A percentile compares a stretch with the other conserved stretches of the same genome.
phyloP scores from a whole-genome alignment of 2,797 vertebrate species.

The Toxotes lorentzi region DNA sequence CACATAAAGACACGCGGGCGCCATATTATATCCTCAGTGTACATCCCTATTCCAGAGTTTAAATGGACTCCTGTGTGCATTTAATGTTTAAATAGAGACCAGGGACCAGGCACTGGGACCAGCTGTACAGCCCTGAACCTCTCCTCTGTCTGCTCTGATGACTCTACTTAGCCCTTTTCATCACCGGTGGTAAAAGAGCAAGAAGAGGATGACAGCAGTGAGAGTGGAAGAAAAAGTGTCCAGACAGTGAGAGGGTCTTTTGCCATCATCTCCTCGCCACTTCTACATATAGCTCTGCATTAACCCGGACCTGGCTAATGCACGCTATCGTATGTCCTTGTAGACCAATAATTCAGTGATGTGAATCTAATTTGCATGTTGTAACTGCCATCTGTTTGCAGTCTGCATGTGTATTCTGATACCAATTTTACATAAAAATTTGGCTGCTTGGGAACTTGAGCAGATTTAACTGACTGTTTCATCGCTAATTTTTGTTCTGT shows the following conservation, averaged over 20 bases:
- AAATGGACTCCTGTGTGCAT: slow-evolving; percentile 41
- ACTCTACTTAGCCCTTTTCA: slow-evolving; percentile 37
- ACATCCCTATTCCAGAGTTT: slow-evolving; percentile 28
- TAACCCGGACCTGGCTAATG: slow-evolving; percentile 19
- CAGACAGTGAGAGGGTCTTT: slow-evolving; percentile 2
- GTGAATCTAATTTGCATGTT: slow-evolving; percentile 56
- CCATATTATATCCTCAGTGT: slow-evolving; percentile 13
- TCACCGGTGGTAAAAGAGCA: slow-evolving; percentile 52
- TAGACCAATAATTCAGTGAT: slow-evolving; percentile 47
- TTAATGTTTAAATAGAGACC: slow-evolving; percentile 51
- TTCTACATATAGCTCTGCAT: slow-evolving; percentile 29
- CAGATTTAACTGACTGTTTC: slow-evolving; percentile 55
- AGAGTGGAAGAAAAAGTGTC: slow-evolving; percentile 40
- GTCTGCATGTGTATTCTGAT: slow-evolving; percentile 45
- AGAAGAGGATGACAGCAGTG: slow-evolving; percentile 29
- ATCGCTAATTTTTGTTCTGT: slow-evolving; percentile 49
- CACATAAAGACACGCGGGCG: slow-evolving; percentile 15
- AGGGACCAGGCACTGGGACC: slow-evolving; percentile 43
- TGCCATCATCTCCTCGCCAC: slow-evolving; percentile 7
- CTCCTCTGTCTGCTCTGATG: slow-evolving; percentile 41
- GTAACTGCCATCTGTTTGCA: slow-evolving; percentile 57
- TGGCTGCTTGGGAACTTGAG: slow-evolving; percentile 43
- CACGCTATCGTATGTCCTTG: slow-evolving; percentile 38
- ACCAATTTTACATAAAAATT: slow-evolving; percentile 53
- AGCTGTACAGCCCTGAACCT: slow-evolving; percentile 36